These are phyloP conservation scores for Rhinoderma darwinii DNA, from an alignment of 2,113 vertebrate genomes.

Conservation along the genomic window DNA sequence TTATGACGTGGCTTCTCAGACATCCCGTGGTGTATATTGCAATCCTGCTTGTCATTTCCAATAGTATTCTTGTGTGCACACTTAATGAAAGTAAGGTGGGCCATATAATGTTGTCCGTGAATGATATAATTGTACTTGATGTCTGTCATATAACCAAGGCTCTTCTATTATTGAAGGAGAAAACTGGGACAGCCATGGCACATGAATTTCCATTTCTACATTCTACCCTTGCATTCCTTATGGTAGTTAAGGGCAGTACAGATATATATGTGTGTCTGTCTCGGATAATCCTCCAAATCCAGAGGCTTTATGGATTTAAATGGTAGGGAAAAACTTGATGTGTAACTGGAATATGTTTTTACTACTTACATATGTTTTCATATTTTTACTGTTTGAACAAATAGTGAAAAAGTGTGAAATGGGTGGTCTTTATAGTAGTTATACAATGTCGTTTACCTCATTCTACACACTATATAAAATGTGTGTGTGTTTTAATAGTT, in stretches of 20 bases:
- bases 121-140: conserved; percentile 19
- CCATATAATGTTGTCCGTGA: not conserved
- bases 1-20: conserved; percentile 46
- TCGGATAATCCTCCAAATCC: conserved; percentile 21
- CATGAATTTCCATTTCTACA: conserved; percentile 1
- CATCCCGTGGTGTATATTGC: conserved; percentile 26
- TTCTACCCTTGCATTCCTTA: not conserved
- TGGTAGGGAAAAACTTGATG: not conserved
- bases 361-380: not conserved
- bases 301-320: not conserved
- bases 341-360: not conserved
- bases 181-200: conserved; percentile 33
- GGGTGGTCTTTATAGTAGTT: not conserved
- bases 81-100: conserved; percentile 21
- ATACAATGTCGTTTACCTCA: not conserved
- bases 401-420: not conserved
- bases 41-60: conserved; percentile 22
- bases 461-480: not conserved
- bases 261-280: conserved; percentile 12
- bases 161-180: conserved; percentile 31
- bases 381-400: not conserved
- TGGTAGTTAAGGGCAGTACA: conserved; percentile 12
- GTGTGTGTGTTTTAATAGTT: not conserved
- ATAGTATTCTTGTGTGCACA: not conserved
- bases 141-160: conserved; percentile 22